Base-by-base conservation (phyloP, 2,888 invertebrate species). In the Rhynchonema sp. region DNA sequence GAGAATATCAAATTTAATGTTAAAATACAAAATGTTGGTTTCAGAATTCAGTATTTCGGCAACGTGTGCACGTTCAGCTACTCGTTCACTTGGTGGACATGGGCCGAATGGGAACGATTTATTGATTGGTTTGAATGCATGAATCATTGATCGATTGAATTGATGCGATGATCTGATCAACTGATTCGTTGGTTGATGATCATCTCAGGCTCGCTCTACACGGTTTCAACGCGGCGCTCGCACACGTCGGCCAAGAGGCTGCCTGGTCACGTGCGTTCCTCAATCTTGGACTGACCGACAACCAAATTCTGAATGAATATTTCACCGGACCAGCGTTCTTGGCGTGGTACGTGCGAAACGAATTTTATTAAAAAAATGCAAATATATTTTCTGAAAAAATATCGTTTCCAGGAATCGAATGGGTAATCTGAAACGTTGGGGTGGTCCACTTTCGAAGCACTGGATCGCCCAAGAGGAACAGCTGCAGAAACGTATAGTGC, bases 361-460 rank as follows among this genome's bases (percentile, higher is more conserved):
- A n/a, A n/a, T n/a, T n/a, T n/a, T n/a, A n/a, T n/a, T n/a, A n/a
- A n/a, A n/a, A n/a, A n/a, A n/a, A n/a, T n/a, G n/a, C n/a, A n/a
- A n/a, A n/a, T n/a, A n/a, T n/a, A n/a, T n/a, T n/a, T n/a, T n/a
- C n/a, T n/a, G n/a, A n/a, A n/a, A n/a, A n/a, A n/a, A n/a, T n/a
- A n/a, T n/a, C n/a, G 13, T 13, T 22, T 46, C 46, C 46, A 84
- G 84, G 84, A 80, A 84, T 28, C 79, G 94, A 69, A 94, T 94
- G 94, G 92, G 94, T 1, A 94, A 94, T 72, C 80, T 94, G 1
- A 82, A 85, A 59, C 85, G 85, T 0, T 94, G 87, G 85, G 89
- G 83, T 17, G 92, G 92, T 0, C 86, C 89, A 0, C 74, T 91
- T 20, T 79, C 82, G 0, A 68, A 78, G 25, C 76, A 79, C 3